Conservation (phyloP, 2,113 vertebrate species). For the Anser brachyrhynchus region DNA sequence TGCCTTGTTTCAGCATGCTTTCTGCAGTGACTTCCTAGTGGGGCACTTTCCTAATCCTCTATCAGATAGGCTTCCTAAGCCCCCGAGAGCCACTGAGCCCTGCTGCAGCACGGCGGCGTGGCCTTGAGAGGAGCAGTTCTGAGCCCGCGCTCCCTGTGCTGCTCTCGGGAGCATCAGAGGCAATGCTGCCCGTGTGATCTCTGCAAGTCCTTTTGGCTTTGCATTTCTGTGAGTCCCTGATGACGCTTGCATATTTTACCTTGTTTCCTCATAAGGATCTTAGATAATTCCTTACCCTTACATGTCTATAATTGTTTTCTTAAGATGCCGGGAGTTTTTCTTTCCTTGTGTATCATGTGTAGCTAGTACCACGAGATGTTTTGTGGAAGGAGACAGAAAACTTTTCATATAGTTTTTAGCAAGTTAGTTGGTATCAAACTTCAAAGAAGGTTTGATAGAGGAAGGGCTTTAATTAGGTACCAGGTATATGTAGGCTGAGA, state of each 20-base stretch:
- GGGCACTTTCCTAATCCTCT: not conserved
- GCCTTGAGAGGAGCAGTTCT: rapidly evolving
- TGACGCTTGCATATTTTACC: not conserved
- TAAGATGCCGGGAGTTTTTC: not conserved
- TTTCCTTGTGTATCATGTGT: rapidly evolving
- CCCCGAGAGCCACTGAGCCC: not conserved
- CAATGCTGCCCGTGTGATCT: not conserved
- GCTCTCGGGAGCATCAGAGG: not conserved
- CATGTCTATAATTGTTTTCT: not conserved
- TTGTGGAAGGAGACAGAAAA: not conserved
- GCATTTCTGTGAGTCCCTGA: not conserved
- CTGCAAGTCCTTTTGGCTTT: not conserved
- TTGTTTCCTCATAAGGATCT: not conserved
- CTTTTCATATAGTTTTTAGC: not conserved
- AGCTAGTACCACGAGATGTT: not conserved
- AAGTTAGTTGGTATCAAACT: not conserved
- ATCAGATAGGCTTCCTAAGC: not conserved
- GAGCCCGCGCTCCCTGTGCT: rapidly evolving
- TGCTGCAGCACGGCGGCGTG: not conserved
- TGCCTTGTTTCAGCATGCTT: rapidly evolving
- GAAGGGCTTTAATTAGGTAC: not conserved
- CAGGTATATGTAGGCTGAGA: not conserved
- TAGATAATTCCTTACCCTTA: not conserved
- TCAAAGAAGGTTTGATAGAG: not conserved
- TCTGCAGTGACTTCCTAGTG: rapidly evolving